phyloP scores from a whole-genome alignment of 2,113 vertebrate species.

The Merops nubicus region DNA sequence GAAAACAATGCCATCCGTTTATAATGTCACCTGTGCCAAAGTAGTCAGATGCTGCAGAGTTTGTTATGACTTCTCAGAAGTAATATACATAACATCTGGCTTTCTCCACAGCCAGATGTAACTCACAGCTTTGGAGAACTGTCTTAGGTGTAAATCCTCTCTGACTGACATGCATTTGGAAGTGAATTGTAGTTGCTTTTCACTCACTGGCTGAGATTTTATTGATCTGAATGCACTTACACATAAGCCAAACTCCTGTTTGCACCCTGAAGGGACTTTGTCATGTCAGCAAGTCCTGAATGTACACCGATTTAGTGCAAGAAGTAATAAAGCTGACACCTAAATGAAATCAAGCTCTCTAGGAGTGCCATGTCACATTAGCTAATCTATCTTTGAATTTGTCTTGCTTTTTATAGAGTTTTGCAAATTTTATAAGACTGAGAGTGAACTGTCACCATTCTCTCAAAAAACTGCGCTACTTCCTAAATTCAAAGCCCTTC shows the following conservation, averaged over 20 bases:
- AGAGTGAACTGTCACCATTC: background rate
- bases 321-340: background rate
- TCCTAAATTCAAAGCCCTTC: background rate
- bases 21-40: background rate
- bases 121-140: background rate
- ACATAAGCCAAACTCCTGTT: background rate
- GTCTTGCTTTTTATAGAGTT: background rate
- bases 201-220: background rate
- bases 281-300: background rate
- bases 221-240: background rate
- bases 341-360: background rate
- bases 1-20: background rate
- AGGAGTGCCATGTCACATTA: background rate
- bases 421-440: background rate
- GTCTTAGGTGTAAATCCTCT: background rate
- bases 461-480: background rate
- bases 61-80: background rate
- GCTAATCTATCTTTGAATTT: background rate
- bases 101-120: background rate
- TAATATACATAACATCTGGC: background rate
- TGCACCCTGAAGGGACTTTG: background rate
- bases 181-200: background rate
- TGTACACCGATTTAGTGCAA: background rate
- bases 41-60: background rate
- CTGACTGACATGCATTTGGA: background rate